These are phyloP conservation scores for Tetrao urogallus DNA, from an alignment of 2,113 vertebrate species.

Conservation along the genomic window DNA sequence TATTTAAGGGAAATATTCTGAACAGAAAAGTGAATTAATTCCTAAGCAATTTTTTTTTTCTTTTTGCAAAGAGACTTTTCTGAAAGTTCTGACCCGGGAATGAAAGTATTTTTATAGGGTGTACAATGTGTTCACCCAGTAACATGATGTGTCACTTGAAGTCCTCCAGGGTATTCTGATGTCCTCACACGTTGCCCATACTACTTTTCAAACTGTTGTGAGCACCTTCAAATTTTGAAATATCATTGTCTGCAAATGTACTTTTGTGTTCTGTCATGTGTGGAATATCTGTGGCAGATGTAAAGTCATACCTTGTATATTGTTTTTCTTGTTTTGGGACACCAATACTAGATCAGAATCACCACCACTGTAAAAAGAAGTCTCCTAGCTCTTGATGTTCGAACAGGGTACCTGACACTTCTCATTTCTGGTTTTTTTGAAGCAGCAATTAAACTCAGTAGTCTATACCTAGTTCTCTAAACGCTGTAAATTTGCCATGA, in stretches of 20 bases:
- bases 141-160: neutral
- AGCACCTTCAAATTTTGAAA: neutral
- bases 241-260: neutral
- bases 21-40: neutral
- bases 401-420: neutral
- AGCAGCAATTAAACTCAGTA: neutral
- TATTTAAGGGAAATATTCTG: neutral
- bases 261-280: accelerated
- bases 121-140: neutral
- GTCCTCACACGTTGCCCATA: neutral
- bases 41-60: neutral
- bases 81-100: neutral
- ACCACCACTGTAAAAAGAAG: neutral
- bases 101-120: neutral
- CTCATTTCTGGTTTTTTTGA: neutral
- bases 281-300: neutral
- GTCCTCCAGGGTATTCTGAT: neutral
- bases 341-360: neutral
- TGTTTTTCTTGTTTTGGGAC: neutral
- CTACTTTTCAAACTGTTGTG: neutral
- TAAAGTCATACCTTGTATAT: neutral
- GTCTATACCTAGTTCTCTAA: neutral
- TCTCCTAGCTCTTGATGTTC: neutral
- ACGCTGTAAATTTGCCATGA: neutral
- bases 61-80: neutral